Conservation (phyloP, 2,888 invertebrate genomes). For the Thera obeliscata region DNA sequence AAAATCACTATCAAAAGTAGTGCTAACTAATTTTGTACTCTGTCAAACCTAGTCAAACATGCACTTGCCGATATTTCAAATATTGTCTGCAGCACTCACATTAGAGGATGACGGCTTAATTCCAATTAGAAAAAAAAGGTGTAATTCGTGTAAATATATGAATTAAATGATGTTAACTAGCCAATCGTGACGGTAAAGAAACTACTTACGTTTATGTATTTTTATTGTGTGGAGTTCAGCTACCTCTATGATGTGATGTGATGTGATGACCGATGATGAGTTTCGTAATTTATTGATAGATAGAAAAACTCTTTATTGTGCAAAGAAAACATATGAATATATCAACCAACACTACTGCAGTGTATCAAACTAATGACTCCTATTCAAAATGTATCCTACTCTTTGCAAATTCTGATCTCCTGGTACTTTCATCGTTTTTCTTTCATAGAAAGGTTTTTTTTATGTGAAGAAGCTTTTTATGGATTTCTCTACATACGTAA, state of each 20-base stretch:
- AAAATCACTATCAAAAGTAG: too few species aligned
- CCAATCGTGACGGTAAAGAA: slow-evolving; percentile 8
- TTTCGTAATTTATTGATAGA: slow-evolving; percentile 1
- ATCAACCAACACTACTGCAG: too few species aligned
- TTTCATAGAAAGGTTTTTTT: too few species aligned
- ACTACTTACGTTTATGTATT: background rate
- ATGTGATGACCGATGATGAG: background rate
- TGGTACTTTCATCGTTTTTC: too few species aligned
- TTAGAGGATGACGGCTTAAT: slow-evolving; percentile 8
- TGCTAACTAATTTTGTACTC: too few species aligned
- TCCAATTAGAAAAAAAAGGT: slow-evolving; percentile 1
- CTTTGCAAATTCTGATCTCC: too few species aligned
- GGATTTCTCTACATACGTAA: too few species aligned
- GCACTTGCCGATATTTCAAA: background rate
- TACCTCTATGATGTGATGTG: background rate
- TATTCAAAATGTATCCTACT: too few species aligned
- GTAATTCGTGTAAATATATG: slow-evolving; percentile 14
- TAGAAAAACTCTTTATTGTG: background rate
- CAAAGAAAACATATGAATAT: too few species aligned
- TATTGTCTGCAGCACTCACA: slow-evolving; percentile 8
- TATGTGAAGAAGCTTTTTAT: too few species aligned
- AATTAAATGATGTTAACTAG: slow-evolving; percentile 12
- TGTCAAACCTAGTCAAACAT: background rate
- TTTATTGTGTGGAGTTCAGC: slow-evolving; percentile 8
- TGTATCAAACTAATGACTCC: too few species aligned